These are phyloP conservation scores for Phortica okadai DNA, from an alignment of 2,888 invertebrate genomes.

Conservation along the genomic window DNA sequence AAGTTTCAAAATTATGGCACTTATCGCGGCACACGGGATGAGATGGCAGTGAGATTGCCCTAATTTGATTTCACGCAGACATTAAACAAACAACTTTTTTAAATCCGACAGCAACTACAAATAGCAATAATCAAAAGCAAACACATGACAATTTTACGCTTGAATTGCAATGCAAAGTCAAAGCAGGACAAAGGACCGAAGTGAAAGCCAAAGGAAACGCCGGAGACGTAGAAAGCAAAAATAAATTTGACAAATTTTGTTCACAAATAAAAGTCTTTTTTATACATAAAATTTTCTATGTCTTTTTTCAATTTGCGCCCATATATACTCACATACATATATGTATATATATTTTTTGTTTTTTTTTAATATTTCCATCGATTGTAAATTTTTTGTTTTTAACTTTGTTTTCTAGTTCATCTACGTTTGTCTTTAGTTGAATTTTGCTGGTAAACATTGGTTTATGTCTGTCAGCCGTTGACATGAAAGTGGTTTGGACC, in stretches of 20 bases:
- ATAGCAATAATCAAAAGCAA: slow-evolving; percentile 59
- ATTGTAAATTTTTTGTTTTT: neutral
- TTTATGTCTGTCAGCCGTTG: slow-evolving; percentile 41
- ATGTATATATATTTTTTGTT: slow-evolving; percentile 43
- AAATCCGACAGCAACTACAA: slow-evolving; percentile 38
- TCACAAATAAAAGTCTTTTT: slow-evolving; percentile 60
- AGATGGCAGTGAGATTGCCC: slow-evolving; percentile 55
- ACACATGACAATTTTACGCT: slow-evolving; percentile 72
- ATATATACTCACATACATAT: slow-evolving; percentile 1
- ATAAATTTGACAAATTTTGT: slow-evolving; percentile 52
- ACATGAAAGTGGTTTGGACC: slow-evolving; percentile 16
- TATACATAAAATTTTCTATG: slow-evolving; percentile 53
- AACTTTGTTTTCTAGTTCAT: slow-evolving; percentile 8
- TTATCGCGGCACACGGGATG: neutral
- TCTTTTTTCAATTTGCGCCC: slow-evolving; percentile 39
- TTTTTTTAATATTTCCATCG: slow-evolving; percentile 56
- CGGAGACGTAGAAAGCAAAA: slow-evolving; percentile 52
- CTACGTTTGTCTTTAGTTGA: slow-evolving; percentile 58
- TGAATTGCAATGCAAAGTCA: slow-evolving; percentile 68
- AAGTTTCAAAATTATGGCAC: neutral
- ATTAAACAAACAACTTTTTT: slow-evolving; percentile 39
- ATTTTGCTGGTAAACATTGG: slow-evolving; percentile 68
- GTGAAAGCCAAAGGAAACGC: slow-evolving; percentile 21
- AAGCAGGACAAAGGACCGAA: slow-evolving; percentile 42
- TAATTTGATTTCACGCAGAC: slow-evolving; percentile 56